Percentiles rank a stretch among this genome's conserved stretches.
Evolutionary conservation across 2,113 vertebrate genomes (phyloP).

Genomic region (Oxyura jamaicensis): DNA sequence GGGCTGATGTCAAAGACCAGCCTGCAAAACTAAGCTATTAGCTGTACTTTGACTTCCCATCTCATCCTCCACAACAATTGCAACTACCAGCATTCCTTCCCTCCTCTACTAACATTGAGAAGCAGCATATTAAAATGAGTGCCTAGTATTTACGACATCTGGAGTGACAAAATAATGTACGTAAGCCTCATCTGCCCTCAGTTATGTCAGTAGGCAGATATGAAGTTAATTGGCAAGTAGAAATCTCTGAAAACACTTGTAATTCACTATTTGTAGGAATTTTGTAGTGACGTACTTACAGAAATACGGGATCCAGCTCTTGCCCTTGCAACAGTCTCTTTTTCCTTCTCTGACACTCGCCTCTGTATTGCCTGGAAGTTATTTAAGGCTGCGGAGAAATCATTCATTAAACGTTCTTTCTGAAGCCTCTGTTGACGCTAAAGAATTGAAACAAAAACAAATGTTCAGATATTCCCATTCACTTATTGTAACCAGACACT

Average conservation of each 20-base stretch:
- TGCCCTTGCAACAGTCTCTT: constrained; percentile 89
- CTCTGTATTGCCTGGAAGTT: constrained; percentile 93
- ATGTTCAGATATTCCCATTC: not conserved
- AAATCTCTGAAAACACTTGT: not conserved
- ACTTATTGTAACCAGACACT: not conserved
- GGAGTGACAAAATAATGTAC: not conserved
- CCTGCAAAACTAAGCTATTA: not conserved
- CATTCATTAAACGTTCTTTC: constrained; percentile 94
- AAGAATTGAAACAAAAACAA: constrained; percentile 29
- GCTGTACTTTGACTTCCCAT: not conserved
- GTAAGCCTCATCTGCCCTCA: not conserved
- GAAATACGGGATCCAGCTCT: constrained; percentile 91
- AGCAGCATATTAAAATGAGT: not conserved
- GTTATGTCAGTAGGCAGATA: not conserved
- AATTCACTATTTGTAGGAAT: not conserved
- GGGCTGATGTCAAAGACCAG: not conserved
- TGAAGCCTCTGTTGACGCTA: constrained; percentile 96
- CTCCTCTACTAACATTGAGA: not conserved
- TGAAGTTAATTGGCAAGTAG: not conserved
- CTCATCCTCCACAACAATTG: not conserved
- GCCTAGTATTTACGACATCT: not conserved
- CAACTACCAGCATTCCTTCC: not conserved
- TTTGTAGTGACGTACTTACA: constrained; percentile 71
- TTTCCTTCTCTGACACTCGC: constrained; percentile 90
- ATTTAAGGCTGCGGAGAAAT: constrained; percentile 93